A percentile compares a stretch with the other conserved stretches of the same genome.
Evolutionary conservation across 2,888 invertebrate genomes (phyloP).

Genomic region (Lypha dubia): DNA sequence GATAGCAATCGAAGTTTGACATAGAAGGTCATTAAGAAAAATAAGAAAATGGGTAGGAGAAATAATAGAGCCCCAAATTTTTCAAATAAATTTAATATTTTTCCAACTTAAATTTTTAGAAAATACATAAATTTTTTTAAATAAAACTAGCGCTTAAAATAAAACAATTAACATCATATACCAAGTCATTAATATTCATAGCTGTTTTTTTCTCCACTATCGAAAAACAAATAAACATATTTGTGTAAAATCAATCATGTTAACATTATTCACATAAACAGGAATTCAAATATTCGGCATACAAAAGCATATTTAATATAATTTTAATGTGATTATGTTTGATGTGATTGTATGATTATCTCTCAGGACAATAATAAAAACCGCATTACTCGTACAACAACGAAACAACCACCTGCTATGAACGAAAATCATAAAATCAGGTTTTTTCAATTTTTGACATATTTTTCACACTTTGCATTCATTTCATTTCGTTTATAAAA

Average conservation of each 20-base stretch:
- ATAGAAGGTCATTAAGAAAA: too few relatives aligned
- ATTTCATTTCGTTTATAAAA: not conserved
- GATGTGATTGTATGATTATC: slow-evolving; percentile 66
- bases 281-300: not conserved
- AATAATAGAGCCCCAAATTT: too few relatives aligned
- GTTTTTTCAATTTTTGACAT: not conserved
- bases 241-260: not conserved
- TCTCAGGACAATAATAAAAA: slow-evolving; percentile 70
- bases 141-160: too few relatives aligned
- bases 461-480: slow-evolving; percentile 1
- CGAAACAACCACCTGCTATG: slow-evolving; percentile 68
- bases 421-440: slow-evolving; percentile 60
- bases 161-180: too few relatives aligned
- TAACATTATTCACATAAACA: not conserved
- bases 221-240: not conserved
- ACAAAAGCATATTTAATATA: slow-evolving; percentile 38
- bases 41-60: too few relatives aligned
- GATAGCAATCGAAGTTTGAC: too few relatives aligned
- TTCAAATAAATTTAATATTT: too few relatives aligned
- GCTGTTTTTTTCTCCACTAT: too few relatives aligned
- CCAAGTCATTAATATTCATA: too few relatives aligned
- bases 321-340: slow-evolving; percentile 57
- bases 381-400: too few relatives aligned
- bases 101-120: too few relatives aligned
- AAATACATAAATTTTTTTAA: too few relatives aligned